These are phyloP conservation scores for Onthophagus sagittarius DNA, from an alignment of 2,888 invertebrate genomes.

Conservation along the genomic window DNA sequence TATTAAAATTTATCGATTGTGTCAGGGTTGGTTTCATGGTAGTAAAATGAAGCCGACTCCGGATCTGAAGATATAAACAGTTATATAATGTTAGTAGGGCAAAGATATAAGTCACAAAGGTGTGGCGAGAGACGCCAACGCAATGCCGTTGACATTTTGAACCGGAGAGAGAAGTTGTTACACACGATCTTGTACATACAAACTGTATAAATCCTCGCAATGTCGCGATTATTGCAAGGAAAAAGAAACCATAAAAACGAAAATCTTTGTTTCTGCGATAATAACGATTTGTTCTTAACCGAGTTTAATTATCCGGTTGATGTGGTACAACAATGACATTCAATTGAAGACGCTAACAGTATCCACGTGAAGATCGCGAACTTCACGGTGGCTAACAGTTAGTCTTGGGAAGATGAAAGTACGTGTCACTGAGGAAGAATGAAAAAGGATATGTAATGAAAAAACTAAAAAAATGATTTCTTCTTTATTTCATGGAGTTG, in stretches of 20 bases:
- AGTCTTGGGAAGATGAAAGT: background rate
- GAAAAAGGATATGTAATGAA: background rate
- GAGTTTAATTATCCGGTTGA: background rate
- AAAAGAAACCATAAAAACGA: background rate
- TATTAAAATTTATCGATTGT: too few species aligned
- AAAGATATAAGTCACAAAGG: slow-evolving; percentile 42
- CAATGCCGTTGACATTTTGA: slow-evolving; percentile 31
- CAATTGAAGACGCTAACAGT: background rate
- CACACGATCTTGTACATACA: background rate
- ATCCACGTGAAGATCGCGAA: background rate
- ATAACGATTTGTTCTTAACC: background rate
- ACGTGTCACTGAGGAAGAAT: background rate
- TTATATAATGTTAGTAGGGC: slow-evolving; percentile 47
- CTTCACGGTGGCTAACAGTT: background rate
- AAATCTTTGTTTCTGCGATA: background rate
- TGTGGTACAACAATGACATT: background rate
- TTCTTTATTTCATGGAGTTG: too few species aligned
- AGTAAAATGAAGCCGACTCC: background rate
- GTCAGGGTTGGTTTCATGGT: too few species aligned
- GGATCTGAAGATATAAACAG: slow-evolving; percentile 36
- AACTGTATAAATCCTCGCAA: too few species aligned
- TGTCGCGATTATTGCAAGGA: background rate
- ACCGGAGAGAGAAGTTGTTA: background rate
- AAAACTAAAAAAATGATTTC: too few species aligned
- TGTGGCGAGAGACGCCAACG: slow-evolving; percentile 40